Evolutionary conservation across 2,888 invertebrate species (phyloP).

Genomic region (Dasypogon diadema): DNA sequence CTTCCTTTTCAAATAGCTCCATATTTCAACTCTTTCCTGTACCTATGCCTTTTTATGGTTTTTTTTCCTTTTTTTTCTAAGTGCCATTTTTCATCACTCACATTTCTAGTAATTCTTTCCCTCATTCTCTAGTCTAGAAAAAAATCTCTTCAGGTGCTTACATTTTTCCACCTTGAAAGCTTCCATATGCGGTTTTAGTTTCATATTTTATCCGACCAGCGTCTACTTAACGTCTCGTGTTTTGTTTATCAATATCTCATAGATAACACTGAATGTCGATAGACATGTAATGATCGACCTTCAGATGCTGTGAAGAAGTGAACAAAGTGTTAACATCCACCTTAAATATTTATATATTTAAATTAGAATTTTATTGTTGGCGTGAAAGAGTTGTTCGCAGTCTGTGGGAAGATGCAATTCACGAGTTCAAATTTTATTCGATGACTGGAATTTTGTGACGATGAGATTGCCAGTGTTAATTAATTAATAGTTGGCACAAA

Average conservation of each 20-base stretch:
- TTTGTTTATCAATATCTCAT: slow-evolving; percentile 7
- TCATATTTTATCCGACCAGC: slow-evolving; percentile 27
- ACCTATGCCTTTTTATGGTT: too few relatives aligned
- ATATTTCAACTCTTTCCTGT: too few relatives aligned
- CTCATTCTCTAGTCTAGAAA: neutral
- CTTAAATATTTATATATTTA: too few relatives aligned
- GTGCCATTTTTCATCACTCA: slow-evolving; percentile 4
- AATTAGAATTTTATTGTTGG: too few relatives aligned
- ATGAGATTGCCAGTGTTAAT: too few relatives aligned
- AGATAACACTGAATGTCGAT: slow-evolving; percentile 7
- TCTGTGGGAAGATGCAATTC: too few relatives aligned
- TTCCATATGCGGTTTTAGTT: slow-evolving; percentile 32
- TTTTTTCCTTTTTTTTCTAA: slow-evolving; percentile 4
- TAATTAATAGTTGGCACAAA: too few relatives aligned
- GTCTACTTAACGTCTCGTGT: neutral
- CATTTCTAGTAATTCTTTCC: neutral
- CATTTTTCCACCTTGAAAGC: slow-evolving; percentile 15
- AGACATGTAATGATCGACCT: neutral
- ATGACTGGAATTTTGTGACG: too few relatives aligned
- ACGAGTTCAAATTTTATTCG: too few relatives aligned
- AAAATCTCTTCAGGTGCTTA: slow-evolving; percentile 7
- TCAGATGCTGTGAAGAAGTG: neutral
- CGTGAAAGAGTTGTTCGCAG: too few relatives aligned
- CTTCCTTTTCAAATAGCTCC: slow-evolving; percentile 26
- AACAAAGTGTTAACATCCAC: too few relatives aligned